Conservation (phyloP, 2,113 vertebrate genomes). For the Paramormyrops kingsleyae region DNA sequence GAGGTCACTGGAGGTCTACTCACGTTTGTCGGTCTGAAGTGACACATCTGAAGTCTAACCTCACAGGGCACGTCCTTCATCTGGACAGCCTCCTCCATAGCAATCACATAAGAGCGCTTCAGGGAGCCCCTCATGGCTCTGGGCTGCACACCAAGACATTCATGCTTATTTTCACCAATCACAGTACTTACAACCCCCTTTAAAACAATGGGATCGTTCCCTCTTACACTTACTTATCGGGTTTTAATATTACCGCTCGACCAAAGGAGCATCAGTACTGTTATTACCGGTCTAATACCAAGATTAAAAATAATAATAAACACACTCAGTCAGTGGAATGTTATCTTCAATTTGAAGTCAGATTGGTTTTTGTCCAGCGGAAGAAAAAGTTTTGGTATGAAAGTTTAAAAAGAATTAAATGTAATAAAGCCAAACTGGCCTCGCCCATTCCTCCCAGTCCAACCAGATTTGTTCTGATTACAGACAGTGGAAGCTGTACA, state of each 20-base stretch:
- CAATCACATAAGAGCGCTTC: slow-evolving; percentile 43
- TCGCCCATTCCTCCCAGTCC: neutral
- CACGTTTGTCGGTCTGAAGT: slow-evolving; percentile 35
- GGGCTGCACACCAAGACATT: slow-evolving; percentile 37
- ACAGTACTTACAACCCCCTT: neutral
- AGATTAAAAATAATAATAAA: neutral
- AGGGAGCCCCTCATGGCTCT: slow-evolving; percentile 28
- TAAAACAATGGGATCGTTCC: neutral
- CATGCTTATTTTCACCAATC: neutral
- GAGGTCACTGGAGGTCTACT: slow-evolving; percentile 17
- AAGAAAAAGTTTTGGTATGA: neutral
- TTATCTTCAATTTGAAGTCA: neutral
- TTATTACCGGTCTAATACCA: neutral
- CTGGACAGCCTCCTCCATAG: slow-evolving; percentile 44
- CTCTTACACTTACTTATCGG: neutral
- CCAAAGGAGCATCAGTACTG: neutral
- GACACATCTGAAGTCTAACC: slow-evolving; percentile 47
- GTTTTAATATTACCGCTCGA: neutral
- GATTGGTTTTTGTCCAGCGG: neutral
- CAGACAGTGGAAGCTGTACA: no score
- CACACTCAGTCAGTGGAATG: neutral
- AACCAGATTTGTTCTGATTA: neutral
- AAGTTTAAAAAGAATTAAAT: neutral
- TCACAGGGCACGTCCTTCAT: slow-evolving; percentile 36
- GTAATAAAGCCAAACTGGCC: neutral